These are phyloP conservation scores for Haemorhous mexicanus DNA, from an alignment of 2,113 vertebrate species.

Conservation along the genomic window DNA sequence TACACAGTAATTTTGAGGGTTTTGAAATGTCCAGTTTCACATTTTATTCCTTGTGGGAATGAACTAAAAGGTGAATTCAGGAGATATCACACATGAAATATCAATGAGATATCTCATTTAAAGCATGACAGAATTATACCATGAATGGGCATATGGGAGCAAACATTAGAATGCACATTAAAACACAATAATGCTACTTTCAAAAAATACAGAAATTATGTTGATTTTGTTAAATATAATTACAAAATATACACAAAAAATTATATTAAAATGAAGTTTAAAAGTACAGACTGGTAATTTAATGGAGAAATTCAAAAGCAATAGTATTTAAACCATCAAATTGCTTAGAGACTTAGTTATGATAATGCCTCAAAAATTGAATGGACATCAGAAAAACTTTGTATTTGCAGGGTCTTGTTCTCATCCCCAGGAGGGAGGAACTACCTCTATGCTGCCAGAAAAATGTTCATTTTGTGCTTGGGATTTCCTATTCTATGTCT, in stretches of 20 bases:
- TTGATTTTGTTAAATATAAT: neutral
- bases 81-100: neutral
- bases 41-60: neutral
- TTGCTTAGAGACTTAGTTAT: neutral
- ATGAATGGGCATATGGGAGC: neutral
- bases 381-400: neutral
- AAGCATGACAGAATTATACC: neutral
- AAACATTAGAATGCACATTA: neutral
- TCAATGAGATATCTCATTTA: neutral
- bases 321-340: neutral
- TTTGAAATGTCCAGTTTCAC: neutral
- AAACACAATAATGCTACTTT: neutral
- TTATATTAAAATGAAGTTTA: neutral
- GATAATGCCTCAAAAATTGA: neutral
- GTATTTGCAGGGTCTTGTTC: neutral
- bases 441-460: neutral
- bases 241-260: neutral
- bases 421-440: neutral
- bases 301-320: neutral
- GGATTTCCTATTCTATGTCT: rapidly evolving
- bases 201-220: neutral
- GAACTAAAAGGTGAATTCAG: neutral
- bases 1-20: neutral
- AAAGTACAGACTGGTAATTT: neutral
- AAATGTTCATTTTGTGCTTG: neutral